Base-by-base conservation (phyloP, 2,113 vertebrate genomes). In the Megalops atlanticus region DNA sequence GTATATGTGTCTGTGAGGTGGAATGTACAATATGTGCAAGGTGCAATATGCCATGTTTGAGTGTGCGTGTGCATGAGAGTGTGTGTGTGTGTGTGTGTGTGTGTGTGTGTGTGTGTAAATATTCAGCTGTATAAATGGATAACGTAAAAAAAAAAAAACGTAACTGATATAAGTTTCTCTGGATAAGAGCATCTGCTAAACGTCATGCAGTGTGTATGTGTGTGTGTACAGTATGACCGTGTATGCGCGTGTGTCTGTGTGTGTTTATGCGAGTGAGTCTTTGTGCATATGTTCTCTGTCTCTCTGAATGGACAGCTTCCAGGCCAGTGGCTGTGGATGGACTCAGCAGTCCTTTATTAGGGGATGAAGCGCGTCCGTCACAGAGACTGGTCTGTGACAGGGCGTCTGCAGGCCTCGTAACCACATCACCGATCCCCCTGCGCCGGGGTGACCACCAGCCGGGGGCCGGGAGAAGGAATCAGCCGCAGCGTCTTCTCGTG, bases 381-480 rank as follows among this genome's bases (percentile, higher is more conserved):
- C 41, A 86, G 90, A 90, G 92, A 86, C 91, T 92, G 93, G 93
- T 94, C 92, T 83, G 88, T 93, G 89, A 92, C 84, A 90, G 87
- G 86, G 93, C 92, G 91, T 91, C 93, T 94, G 91, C 86, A 94
- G 92, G 90, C 92, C 89, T 92, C 90, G 85, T 90, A 90, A 87
- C 91, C 92, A 91, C 92, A 93, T 92, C 91, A 91, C 87, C 83
- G 89, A 87, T 88, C 89, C 89, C 91, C 88, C 92, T 91, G 92
- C 93, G 91, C 88, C 91, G 91, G 89, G 92, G 90, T 94, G 94
- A 94, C 92, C 93, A 93, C 94, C 92, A 90, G 93, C 94, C 89
- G 92, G 92, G 91, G 92, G 91, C 91, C 91, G 92, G 93, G 91
- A 76, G 80, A 74, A 77, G 64, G 64, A 35, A 74, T 80, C 83